These are phyloP conservation scores for Drosophila seclusa DNA, from an alignment of 2,888 invertebrate species.

Conservation along the genomic window DNA sequence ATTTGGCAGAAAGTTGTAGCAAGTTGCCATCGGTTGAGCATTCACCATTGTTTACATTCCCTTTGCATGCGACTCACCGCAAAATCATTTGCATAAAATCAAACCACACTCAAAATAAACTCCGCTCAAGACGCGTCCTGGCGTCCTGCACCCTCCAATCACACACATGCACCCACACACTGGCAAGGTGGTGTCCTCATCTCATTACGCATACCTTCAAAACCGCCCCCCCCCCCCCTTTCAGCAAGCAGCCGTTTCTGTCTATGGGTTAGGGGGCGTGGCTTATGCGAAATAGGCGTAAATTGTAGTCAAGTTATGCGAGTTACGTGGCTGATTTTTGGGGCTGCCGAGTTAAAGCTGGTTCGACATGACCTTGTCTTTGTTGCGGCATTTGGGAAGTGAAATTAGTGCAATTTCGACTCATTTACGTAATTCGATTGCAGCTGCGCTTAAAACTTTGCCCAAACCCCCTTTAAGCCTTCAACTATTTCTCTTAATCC, in stretches of 20 bases:
- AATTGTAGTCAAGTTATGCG: conserved; percentile 69
- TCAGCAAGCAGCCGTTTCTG: conserved; percentile 9
- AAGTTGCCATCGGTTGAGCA: conserved; percentile 32
- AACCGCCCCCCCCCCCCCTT: background rate
- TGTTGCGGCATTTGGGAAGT: background rate
- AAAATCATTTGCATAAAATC: conserved; percentile 77
- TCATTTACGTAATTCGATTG: conserved; percentile 12
- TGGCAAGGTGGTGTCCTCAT: background rate
- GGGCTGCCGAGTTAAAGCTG: conserved; percentile 33
- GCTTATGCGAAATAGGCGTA: conserved; percentile 70
- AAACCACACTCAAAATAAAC: conserved; percentile 76
- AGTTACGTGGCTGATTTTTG: conserved; percentile 62
- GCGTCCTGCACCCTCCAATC: conserved; percentile 30
- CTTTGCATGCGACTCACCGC: conserved; percentile 39
- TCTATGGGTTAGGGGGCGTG: conserved; percentile 22
- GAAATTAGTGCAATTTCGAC: background rate
- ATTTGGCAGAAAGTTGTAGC: conserved; percentile 67
- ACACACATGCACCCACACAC: conserved; percentile 1
- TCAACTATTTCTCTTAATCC: conserved; percentile 23
- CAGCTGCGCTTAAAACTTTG: conserved; percentile 16
- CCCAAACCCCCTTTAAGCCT: conserved; percentile 6
- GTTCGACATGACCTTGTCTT: conserved; percentile 12
- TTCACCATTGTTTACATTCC: conserved; percentile 22
- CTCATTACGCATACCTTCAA: conserved; percentile 8
- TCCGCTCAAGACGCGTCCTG: conserved; percentile 51